phyloP scores from a whole-genome alignment of 1,140 invertebrate species.

The Diploscapter pachys region DNA sequence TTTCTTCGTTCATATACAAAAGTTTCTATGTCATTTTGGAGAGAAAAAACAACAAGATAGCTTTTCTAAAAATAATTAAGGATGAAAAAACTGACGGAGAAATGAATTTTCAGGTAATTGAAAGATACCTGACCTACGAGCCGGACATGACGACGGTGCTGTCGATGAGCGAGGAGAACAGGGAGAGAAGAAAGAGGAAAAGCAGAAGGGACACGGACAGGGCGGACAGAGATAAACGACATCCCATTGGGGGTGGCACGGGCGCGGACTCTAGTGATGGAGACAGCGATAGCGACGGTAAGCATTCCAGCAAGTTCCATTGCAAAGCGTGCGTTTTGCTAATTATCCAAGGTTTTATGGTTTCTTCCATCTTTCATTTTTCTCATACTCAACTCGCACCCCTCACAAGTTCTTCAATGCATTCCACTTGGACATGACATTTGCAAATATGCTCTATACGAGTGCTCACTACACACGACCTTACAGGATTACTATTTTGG shows the following conservation, averaged over 20 bases:
- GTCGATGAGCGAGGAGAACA: constrained; percentile 6
- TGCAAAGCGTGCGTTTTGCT: too few species aligned
- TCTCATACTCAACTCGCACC: too few species aligned
- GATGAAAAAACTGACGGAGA: not conserved
- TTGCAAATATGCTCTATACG: too few species aligned
- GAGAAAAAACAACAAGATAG: too few species aligned
- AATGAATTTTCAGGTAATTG: constrained; percentile 9
- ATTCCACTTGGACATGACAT: too few species aligned
- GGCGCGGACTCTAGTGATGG: constrained; percentile 1
- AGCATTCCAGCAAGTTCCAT: too few species aligned
- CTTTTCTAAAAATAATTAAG: too few species aligned
- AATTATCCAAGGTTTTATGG: too few species aligned
- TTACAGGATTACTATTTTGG: too few species aligned
- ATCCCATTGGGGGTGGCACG: not conserved
- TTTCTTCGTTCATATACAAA: not conserved
- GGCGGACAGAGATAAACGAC: constrained; percentile 13
- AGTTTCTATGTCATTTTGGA: not conserved
- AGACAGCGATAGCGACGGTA: constrained; percentile 27
- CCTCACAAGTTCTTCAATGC: too few species aligned
- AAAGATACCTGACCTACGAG: constrained; percentile 17
- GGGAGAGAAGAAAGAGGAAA: not conserved
- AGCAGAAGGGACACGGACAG: constrained; percentile 15
- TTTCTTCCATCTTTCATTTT: too few species aligned
- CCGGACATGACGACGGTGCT: constrained; percentile 4
- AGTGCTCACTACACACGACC: too few species aligned